Conservation (phyloP, 30 jellyfish, hydroid and myxozoan species). For the Pelagia noctiluca region DNA sequence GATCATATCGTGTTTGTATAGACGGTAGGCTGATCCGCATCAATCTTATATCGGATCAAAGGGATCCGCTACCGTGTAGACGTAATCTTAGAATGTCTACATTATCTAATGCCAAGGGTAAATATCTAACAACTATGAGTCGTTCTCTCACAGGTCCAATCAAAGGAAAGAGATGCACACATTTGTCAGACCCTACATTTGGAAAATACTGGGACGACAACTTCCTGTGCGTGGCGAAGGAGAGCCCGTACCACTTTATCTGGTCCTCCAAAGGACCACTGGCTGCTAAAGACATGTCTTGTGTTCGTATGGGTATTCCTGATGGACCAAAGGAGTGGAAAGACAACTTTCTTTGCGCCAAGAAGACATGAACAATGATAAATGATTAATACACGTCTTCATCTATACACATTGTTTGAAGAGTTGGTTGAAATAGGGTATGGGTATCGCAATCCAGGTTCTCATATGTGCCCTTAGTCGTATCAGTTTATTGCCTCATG, state of each 20-base stretch:
- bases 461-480: too few relatives aligned
- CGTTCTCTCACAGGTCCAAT: conserved; percentile 30
- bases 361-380: conserved; percentile 1
- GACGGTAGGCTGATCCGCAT: too few relatives aligned
- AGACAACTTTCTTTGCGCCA: conserved; percentile 70
- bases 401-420: not conserved
- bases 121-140: too few relatives aligned
- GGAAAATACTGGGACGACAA: conserved; percentile 79
- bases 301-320: conserved; percentile 80
- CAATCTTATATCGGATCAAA: too few relatives aligned
- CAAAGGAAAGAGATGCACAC: conserved; percentile 62
- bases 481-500: too few relatives aligned
- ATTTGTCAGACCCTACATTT: conserved; percentile 64
- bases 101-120: too few relatives aligned
- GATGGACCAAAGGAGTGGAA: conserved; percentile 79
- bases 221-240: conserved; percentile 74
- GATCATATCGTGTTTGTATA: too few relatives aligned
- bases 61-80: too few relatives aligned
- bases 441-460: too few relatives aligned
- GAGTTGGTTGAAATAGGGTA: too few relatives aligned
- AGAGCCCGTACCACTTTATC: conserved; percentile 78
- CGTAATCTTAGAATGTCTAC: too few relatives aligned
- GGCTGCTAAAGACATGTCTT: conserved; percentile 24
- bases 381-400: not conserved
- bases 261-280: conserved; percentile 86